Percentiles rank a stretch among this genome's conserved stretches.
These are phyloP conservation scores for Equus przewalskii DNA, from an alignment of 2,113 vertebrate species.

Conservation along the genomic window DNA sequence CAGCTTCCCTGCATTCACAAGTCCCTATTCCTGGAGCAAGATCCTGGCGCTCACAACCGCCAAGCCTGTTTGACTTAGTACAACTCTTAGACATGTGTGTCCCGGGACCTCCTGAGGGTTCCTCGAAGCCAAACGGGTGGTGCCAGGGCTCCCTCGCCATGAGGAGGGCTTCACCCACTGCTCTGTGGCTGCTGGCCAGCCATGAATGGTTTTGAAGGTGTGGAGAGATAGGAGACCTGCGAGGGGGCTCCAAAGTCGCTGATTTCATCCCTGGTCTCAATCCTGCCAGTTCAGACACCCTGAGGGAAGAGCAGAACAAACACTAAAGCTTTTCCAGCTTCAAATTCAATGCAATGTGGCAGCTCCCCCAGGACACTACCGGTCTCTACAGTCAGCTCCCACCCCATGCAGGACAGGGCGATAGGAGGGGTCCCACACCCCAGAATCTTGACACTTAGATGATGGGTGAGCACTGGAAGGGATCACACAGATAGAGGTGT, in stretches of 20 bases:
- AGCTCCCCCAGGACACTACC: accelerated
- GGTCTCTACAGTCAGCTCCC: neutral
- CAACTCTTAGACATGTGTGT: accelerated
- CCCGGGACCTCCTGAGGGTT: neutral
- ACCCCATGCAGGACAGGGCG: accelerated
- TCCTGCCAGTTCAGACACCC: neutral
- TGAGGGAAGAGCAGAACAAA: neutral
- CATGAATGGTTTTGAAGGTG: accelerated
- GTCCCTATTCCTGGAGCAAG: accelerated
- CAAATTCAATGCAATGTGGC: neutral
- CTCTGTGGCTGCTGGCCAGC: no score
- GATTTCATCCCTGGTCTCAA: neutral
- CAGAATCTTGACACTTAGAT: accelerated
- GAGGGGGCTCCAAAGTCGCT: accelerated
- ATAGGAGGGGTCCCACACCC: accelerated
- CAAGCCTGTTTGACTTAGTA: accelerated
- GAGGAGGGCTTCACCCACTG: accelerated
- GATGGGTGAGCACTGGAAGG: accelerated
- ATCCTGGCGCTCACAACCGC: accelerated
- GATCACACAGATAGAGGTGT: accelerated
- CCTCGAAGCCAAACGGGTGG: neutral
- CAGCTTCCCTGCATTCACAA: accelerated
- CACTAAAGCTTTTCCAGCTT: neutral
- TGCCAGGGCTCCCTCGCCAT: accelerated
- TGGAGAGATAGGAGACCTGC: neutral